These are phyloP conservation scores for Tenthredo distinguenda DNA, from an alignment of 2,888 invertebrate species.

Conservation along the genomic window DNA sequence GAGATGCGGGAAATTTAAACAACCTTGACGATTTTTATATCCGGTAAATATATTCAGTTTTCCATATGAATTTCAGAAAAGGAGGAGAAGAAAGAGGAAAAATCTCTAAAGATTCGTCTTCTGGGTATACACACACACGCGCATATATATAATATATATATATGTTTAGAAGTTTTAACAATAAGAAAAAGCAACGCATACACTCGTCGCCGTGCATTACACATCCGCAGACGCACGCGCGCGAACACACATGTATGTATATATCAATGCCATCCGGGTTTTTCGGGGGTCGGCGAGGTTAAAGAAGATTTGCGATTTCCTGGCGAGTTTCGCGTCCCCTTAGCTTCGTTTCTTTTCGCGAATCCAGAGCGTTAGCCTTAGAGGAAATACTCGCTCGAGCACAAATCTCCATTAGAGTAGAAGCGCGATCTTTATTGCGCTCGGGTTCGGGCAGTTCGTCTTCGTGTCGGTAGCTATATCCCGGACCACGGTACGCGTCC, in stretches of 20 bases:
- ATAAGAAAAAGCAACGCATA: not conserved
- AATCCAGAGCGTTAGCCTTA: not conserved
- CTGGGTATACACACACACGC: not conserved
- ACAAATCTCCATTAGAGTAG: slow-evolving; percentile 52
- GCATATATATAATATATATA: not conserved
- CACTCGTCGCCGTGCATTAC: not conserved
- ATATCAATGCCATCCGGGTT: not conserved
- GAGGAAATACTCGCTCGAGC: slow-evolving; percentile 31
- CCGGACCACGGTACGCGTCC: not conserved
- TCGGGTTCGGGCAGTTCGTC: slow-evolving; percentile 51
- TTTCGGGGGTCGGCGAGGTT: slow-evolving; percentile 8
- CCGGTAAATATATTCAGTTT: not conserved
- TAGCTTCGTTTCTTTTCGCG: not conserved
- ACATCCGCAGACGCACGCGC: not conserved
- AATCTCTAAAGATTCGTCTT: not conserved
- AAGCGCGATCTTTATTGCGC: slow-evolving; percentile 49
- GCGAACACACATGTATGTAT: not conserved
- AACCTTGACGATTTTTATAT: not conserved
- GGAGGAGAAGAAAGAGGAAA: not conserved
- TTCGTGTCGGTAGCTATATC: slow-evolving; percentile 28
- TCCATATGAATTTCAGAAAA: not conserved
- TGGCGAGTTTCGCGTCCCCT: not conserved
- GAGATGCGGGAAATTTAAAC: slow-evolving; percentile 17
- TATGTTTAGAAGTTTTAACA: not conserved
- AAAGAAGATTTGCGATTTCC: slow-evolving; percentile 50